Evolutionary conservation across 2,797 vertebrate species (phyloP), one percentile per base, ranked within the genome.

Genomic region (Typhlichthys eigenmanni): DNA sequence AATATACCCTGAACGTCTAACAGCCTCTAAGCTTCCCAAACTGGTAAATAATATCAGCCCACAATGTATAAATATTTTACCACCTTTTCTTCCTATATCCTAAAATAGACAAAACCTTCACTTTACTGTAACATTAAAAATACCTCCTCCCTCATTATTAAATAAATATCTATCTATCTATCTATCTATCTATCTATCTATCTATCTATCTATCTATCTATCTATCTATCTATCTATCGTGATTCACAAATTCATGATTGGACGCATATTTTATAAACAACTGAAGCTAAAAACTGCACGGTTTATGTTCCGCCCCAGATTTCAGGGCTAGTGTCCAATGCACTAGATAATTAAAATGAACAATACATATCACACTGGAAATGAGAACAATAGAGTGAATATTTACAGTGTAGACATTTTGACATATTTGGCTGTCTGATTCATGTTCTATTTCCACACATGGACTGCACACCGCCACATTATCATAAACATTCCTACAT

Each of bases 401-500:
- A 86, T 86, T 79, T 86, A 85, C 83, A 87, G 56, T 74, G 51
- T 60, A 48, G n/a, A 66, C 13, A 58, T 56, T 29, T 49, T 10
- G n/a, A 11, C 48, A 45, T 47, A 29, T 46, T n/a, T n/a, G 49
- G 47, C 32, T 34, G 50, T 55, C 48, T 11, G 46, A 55, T 29
- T 8, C 49, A 51, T 62, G 13, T 10, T 13, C 2, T 11, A 12
- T 50, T 13, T 45, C 7, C 29, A 45, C 55, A 38, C 14, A 81
- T 55, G 24, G 24, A 29, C 4, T 3, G 24, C 62, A 76, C 81
- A 84, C 81, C 69, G 82, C 78, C 71, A 82, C 78, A 32, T 74
- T 67, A 34, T 19, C 13, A 58, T 34, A 51, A 46, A 58, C 47
- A 75, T 49, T 69, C 61, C 85, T 90, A 87, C 74, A 81, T 68